A percentile compares a stretch with the other conserved stretches of the same genome.
Evolutionary conservation across 2,888 invertebrate genomes (phyloP).

Genomic region (Lottia scabra): DNA sequence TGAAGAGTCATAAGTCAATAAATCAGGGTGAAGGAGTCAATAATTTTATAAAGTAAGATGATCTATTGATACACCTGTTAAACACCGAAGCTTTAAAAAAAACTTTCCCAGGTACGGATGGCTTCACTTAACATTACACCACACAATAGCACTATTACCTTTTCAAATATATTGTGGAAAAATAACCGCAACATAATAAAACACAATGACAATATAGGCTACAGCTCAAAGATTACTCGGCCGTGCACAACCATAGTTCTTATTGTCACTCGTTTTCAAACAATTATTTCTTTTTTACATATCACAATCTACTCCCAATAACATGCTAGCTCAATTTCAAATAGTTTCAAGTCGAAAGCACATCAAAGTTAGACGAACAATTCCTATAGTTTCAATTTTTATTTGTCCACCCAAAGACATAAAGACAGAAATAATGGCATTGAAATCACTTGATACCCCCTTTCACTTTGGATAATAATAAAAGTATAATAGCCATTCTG

Average conservation of each 20-base stretch:
- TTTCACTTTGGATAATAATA: not conserved
- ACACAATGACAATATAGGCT: constrained; percentile 1
- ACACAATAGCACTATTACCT: constrained; percentile 2
- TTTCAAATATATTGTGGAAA: constrained; percentile 3
- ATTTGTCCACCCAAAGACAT: not conserved
- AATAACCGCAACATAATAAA: not conserved
- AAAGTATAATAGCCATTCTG: not conserved
- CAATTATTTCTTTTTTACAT: constrained; percentile 1
- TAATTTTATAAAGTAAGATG: too few species aligned
- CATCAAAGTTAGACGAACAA: not conserved
- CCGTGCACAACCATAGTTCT: not conserved
- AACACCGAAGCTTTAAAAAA: not conserved
- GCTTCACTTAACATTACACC: not conserved
- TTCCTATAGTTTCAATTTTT: not conserved
- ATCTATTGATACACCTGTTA: not conserved
- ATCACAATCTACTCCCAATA: not conserved
- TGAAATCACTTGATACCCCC: too few species aligned
- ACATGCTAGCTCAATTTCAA: constrained; percentile 1
- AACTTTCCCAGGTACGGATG: not conserved
- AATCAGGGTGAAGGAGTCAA: not conserved
- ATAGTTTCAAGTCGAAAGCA: not conserved
- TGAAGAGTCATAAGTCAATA: not conserved
- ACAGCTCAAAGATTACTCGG: not conserved
- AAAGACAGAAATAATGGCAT: too few species aligned
- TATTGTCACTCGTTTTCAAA: not conserved